Base-by-base conservation (phyloP, 2,888 invertebrate species). In the Nephrocerus scutellatus region DNA sequence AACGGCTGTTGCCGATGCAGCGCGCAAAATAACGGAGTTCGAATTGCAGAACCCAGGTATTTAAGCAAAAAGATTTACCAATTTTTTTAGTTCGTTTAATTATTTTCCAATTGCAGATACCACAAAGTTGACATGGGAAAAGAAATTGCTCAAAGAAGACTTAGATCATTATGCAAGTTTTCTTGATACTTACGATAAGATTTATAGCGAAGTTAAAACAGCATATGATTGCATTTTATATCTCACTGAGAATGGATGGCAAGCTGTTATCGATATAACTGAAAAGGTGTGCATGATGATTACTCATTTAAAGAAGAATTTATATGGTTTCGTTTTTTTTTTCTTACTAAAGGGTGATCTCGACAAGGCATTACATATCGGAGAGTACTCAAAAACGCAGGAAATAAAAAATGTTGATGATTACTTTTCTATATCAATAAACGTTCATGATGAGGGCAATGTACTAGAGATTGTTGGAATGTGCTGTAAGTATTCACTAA, bases 141-240 rank as follows among this genome's bases (percentile, higher is more conserved):
- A 93, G 43, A 92, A 90, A 66, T 69, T 86, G 18, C 71, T 75
- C 30, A 89, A 89, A 59, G 97, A 97, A 60, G 90, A 98, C 60
- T 67, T 90, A 12, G 92, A 95, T 56, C 80, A 84, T 9, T 79
- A 82, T 55, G 72, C 93, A 35, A 96, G 97, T 54, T 74, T 85
- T 42, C 72, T 97, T 41, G 84, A 79, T 52, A 74, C 71, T 43
- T 74, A 83, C 31, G 95, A 97, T 49, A 96, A 95, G 63, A 88
- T 91, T 60, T 91, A 82, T 64, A 72, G 70, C 38, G 93, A 96
- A 60, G 67, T 80, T 7, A 96, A 95, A 13, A 90, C 90, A 3
- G 80, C 87, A 5, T 92, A 85, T 63, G 98, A 98, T 68, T 91
- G 93, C 70, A 76, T 98, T 34, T 76, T 96, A 19, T 97, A 90